Evolutionary conservation across 2,113 vertebrate species (phyloP), one percentile per base, ranked within the genome.

Genomic region (Xiphorhynchus elegans): DNA sequence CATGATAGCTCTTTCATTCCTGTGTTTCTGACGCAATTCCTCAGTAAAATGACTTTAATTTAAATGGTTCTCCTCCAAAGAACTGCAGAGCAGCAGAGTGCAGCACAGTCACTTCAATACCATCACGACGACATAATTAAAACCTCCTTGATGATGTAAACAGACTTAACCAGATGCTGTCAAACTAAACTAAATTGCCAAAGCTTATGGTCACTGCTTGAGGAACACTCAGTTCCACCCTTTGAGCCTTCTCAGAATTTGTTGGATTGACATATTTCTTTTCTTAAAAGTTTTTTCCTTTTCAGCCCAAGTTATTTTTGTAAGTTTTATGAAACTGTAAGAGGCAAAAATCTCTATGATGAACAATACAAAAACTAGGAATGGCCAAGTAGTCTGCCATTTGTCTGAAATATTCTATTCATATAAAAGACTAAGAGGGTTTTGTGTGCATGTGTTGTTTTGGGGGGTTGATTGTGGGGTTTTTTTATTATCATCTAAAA

Each of bases 361-460:
- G 6, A 18, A 52, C 25, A 89, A 67, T 13, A 49, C 13, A 74
- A 0, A 15, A 74, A 56, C 6, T 21, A 47, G 15, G 26, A 88
- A 74, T 1, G 7, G 17, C 7, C 7, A 18, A 70, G 6, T 24
- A 69, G 31, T 2, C 58, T 4, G 6, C 10, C 55, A 4, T 11
- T 49, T 50, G 31, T 26, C 69, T 80, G 39, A 64, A 87, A 68
- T 16, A 68, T 6, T 55, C 19, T 21, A 15, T 33, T 66, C 35
- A 66, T 56, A 70, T 23, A 7, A 44, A 75, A 60, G 7, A 81
- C 21, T 17, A 63, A 21, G 1, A 17, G 2, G 3, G 0, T 0
- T 1, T 13, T 10, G 53, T 29, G 20, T 7, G 50, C 11, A 13
- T 2, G 24, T 6, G 26, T 44, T 66, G 44, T n/a, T 78, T 60